Percentiles rank a stretch among this genome's conserved stretches.
Evolutionary conservation across 1,140 invertebrate genomes (phyloP).

Genomic region (Sycophaga agraensis): DNA sequence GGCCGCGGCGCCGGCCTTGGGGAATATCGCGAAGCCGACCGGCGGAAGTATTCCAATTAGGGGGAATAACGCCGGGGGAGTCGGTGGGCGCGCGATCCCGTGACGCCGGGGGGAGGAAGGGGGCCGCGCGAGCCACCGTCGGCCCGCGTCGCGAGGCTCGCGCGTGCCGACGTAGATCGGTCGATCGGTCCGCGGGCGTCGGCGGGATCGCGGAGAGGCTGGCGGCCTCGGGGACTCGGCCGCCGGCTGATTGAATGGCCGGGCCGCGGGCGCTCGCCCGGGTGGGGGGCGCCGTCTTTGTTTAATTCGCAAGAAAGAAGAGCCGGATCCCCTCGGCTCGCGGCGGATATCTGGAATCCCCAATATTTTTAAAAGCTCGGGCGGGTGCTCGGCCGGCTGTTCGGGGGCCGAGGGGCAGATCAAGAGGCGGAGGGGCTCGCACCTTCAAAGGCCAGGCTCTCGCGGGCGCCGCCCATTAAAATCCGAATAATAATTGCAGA

Average conservation of each 20-base stretch:
- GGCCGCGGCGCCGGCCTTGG: too few relatives aligned
- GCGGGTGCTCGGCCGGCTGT: constrained; percentile 23
- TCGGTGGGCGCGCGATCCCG: neutral
- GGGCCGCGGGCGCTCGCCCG: constrained; percentile 46
- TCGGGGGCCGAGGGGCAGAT: constrained; percentile 32
- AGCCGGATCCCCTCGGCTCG: neutral
- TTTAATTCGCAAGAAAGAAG: constrained; percentile 44
- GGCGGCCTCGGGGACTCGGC: too few relatives aligned
- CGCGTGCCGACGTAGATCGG: too few relatives aligned
- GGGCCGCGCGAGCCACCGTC: too few relatives aligned
- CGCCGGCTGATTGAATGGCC: constrained; percentile 56
- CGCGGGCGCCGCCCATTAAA: constrained; percentile 51
- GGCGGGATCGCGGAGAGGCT: too few relatives aligned
- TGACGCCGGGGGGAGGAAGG: neutral
- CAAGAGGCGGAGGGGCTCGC: constrained; percentile 30
- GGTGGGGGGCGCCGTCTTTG: constrained; percentile 11
- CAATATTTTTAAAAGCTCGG: constrained; percentile 60
- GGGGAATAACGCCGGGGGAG: too few relatives aligned
- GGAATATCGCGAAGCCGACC: too few relatives aligned
- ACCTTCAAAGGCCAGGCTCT: constrained; percentile 53
- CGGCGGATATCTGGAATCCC: constrained; percentile 52
- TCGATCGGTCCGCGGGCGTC: too few relatives aligned
- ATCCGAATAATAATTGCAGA: constrained; percentile 60
- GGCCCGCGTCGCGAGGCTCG: too few relatives aligned
- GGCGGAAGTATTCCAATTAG: too few relatives aligned